Conservation (phyloP, 1,140 invertebrate genomes). For the Anadara kagoshimensis region DNA sequence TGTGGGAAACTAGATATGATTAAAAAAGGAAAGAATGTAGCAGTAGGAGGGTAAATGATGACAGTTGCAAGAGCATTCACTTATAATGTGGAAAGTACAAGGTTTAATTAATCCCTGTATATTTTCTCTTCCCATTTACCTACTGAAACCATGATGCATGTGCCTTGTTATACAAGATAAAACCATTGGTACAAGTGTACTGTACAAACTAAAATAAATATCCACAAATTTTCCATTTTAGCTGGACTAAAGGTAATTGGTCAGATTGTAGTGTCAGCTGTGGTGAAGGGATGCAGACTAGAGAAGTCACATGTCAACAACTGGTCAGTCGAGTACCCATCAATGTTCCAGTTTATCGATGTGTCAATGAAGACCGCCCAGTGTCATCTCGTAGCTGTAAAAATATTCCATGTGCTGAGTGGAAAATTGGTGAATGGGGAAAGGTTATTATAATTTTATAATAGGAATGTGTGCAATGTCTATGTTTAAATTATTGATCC, state of each 20-base stretch:
- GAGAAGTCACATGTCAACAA: constrained; percentile 72
- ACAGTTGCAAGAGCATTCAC: too few relatives aligned
- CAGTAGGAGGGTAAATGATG: too few relatives aligned
- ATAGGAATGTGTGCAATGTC: too few relatives aligned
- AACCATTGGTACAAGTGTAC: too few relatives aligned
- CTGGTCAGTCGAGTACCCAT: constrained; percentile 46
- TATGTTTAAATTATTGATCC: too few relatives aligned
- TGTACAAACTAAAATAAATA: neutral
- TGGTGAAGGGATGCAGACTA: constrained; percentile 75
- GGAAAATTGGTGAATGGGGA: constrained; percentile 83
- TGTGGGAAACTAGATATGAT: too few relatives aligned
- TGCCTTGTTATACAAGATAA: too few relatives aligned
- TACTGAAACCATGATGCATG: too few relatives aligned
- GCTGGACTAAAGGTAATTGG: constrained; percentile 68
- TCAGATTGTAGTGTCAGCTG: constrained; percentile 75
- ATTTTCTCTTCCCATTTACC: too few relatives aligned
- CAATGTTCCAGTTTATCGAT: constrained; percentile 62
- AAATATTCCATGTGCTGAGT: constrained; percentile 80
- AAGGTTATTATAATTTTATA: constrained; percentile 72
- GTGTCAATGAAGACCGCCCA: constrained; percentile 77
- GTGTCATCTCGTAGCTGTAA: constrained; percentile 79
- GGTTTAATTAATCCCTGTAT: too few relatives aligned
- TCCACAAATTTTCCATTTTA: constrained; percentile 31
- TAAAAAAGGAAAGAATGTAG: too few relatives aligned
- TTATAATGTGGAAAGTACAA: too few relatives aligned